Evolutionary conservation across 2,113 vertebrate species (phyloP).

Genomic region (Brachyhypopomus occidentalis): DNA sequence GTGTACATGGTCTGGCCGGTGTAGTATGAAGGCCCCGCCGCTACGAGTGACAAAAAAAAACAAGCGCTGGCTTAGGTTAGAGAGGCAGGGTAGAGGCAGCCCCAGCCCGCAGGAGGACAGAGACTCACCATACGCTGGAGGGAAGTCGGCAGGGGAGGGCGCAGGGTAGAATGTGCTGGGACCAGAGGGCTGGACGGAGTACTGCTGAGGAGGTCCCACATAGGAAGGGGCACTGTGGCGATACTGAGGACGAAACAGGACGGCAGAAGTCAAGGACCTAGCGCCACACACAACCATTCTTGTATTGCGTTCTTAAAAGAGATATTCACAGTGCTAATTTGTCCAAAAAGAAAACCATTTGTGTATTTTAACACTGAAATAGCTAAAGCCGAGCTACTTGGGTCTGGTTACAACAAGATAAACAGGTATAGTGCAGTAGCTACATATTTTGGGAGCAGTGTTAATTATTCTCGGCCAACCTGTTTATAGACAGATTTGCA

Average conservation of each 20-base stretch:
- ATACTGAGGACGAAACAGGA: slow-evolving; percentile 75
- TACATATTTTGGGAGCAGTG: no score
- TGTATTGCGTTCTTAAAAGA: background rate
- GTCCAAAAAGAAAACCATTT: no score
- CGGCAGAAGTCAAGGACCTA: background rate
- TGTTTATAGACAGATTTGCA: background rate
- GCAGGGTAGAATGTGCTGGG: slow-evolving; percentile 92
- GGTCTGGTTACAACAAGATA: background rate
- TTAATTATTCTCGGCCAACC: no score
- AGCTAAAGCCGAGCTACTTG: background rate
- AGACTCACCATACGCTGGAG: slow-evolving; percentile 88
- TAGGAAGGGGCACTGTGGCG: slow-evolving; percentile 90
- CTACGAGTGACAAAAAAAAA: slow-evolving; percentile 59
- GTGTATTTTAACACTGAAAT: no score
- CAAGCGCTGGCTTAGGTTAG: slow-evolving; percentile 31
- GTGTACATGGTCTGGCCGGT: slow-evolving; percentile 89
- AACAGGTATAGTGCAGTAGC: no score
- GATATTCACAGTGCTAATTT: background rate
- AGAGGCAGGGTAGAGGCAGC: background rate
- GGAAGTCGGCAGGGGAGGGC: slow-evolving; percentile 92
- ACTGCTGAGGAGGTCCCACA: slow-evolving; percentile 93
- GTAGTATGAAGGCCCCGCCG: slow-evolving; percentile 86
- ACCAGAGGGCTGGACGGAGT: slow-evolving; percentile 90
- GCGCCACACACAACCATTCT: background rate
- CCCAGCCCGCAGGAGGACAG: background rate